phyloP scores from a whole-genome alignment of 2,888 invertebrate species.

The Malthinus flaveolus region DNA sequence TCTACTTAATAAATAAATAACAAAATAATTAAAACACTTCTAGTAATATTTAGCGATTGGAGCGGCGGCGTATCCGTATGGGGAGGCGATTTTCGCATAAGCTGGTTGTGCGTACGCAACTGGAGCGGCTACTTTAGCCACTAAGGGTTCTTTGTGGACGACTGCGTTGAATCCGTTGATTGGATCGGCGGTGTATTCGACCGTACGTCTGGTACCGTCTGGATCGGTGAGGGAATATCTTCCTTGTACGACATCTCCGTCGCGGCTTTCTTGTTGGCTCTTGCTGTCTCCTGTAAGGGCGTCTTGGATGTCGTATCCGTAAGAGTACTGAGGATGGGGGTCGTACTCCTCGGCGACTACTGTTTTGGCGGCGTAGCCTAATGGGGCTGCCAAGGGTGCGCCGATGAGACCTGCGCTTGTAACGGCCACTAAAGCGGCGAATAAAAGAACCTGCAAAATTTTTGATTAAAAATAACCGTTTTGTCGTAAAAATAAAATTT shows the following conservation, averaged over 20 bases:
- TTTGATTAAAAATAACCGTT: not conserved
- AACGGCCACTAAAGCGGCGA: constrained; percentile 34
- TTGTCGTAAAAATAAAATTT: not conserved
- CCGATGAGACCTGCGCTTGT: constrained; percentile 41
- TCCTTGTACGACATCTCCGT: constrained; percentile 61
- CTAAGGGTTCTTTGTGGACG: constrained; percentile 57
- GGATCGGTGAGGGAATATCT: constrained; percentile 60
- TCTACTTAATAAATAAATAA: constrained; percentile 3
- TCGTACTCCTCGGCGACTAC: constrained; percentile 53
- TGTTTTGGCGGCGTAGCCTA: constrained; percentile 40
- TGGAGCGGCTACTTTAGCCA: constrained; percentile 40
- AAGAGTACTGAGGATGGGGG: constrained; percentile 61
- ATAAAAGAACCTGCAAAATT: not conserved
- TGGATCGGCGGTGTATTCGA: constrained; percentile 63
- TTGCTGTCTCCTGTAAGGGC: constrained; percentile 60
- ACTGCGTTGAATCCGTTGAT: constrained; percentile 63
- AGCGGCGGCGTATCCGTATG: constrained; percentile 26
- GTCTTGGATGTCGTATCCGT: constrained; percentile 61
- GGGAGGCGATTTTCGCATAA: constrained; percentile 28
- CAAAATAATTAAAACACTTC: not conserved
- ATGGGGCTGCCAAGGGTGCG: constrained; percentile 42
- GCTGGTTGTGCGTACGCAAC: constrained; percentile 35
- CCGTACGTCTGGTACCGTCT: constrained; percentile 60
- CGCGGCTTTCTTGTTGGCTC: constrained; percentile 59
- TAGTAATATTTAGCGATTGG: constrained; percentile 18